Evolutionary conservation across 2,113 vertebrate genomes (phyloP).

Genomic region (Ardeotis arabs): DNA sequence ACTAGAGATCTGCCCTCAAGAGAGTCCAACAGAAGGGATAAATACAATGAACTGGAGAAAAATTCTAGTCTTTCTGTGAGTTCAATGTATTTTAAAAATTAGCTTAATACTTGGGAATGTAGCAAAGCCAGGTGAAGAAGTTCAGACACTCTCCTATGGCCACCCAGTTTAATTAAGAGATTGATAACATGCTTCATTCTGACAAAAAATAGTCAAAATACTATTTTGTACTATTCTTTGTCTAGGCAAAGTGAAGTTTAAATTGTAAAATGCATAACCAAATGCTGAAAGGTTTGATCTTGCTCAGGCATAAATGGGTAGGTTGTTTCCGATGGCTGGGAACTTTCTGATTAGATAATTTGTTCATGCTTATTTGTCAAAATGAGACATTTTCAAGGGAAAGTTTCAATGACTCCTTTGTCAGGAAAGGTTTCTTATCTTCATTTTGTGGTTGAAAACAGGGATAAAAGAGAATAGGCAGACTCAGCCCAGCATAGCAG

Average conservation of each 20-base stretch:
- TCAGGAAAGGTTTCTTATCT: background rate
- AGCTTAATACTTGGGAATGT: background rate
- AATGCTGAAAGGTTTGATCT: conserved; percentile 1
- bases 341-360: background rate
- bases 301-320: background rate
- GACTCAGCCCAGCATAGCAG: background rate
- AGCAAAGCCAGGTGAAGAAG: background rate
- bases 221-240: background rate
- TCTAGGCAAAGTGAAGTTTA: background rate
- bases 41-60: background rate
- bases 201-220: background rate
- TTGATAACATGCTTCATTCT: background rate
- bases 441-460: background rate
- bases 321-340: background rate
- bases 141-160: background rate
- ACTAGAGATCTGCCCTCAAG: background rate
- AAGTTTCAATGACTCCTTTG: background rate
- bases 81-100: background rate
- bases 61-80: background rate
- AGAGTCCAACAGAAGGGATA: background rate
- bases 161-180: background rate
- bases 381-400: background rate
- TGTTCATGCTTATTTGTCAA: background rate
- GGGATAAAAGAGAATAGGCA: background rate
- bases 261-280: background rate